phyloP scores from a whole-genome alignment of 2,888 invertebrate genomes.

The Agapostemon virescens region DNA sequence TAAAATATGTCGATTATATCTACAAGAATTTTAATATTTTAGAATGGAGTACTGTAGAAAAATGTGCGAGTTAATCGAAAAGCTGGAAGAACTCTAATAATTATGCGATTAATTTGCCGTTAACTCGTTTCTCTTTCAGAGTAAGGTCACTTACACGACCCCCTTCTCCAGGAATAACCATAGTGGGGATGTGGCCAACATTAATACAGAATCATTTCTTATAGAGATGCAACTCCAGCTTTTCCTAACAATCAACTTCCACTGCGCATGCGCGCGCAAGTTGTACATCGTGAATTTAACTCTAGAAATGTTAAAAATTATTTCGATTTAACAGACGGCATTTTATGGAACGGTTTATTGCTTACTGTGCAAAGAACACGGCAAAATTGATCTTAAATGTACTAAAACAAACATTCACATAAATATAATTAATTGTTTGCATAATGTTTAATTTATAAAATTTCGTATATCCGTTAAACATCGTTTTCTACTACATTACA shows the following conservation, averaged over 20 bases:
- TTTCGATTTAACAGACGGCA: too few species aligned
- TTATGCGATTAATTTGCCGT: slow-evolving; percentile 30
- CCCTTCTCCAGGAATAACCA: slow-evolving; percentile 7
- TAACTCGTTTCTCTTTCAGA: slow-evolving; percentile 30
- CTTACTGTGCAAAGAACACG: too few species aligned
- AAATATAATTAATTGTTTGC: too few species aligned
- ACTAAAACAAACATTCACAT: too few species aligned
- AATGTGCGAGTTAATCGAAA: background rate
- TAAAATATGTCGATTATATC: background rate
- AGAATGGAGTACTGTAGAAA: background rate
- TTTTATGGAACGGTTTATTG: too few species aligned
- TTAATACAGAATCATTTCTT: background rate
- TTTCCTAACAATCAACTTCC: background rate
- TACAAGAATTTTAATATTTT: background rate
- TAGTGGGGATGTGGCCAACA: background rate
- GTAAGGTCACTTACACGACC: slow-evolving; percentile 39
- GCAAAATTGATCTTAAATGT: too few species aligned
- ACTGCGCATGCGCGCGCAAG: background rate
- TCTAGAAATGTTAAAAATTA: background rate
- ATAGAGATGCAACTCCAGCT: background rate
- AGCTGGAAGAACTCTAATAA: slow-evolving; percentile 22
- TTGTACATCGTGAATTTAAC: background rate
- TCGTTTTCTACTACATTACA: too few species aligned
- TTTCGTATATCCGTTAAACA: too few species aligned
- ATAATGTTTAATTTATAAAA: too few species aligned